These are phyloP conservation scores for Pentamera pediparva DNA, from an alignment of 53 echinoderm and acorn worm species.

Conservation along the genomic window DNA sequence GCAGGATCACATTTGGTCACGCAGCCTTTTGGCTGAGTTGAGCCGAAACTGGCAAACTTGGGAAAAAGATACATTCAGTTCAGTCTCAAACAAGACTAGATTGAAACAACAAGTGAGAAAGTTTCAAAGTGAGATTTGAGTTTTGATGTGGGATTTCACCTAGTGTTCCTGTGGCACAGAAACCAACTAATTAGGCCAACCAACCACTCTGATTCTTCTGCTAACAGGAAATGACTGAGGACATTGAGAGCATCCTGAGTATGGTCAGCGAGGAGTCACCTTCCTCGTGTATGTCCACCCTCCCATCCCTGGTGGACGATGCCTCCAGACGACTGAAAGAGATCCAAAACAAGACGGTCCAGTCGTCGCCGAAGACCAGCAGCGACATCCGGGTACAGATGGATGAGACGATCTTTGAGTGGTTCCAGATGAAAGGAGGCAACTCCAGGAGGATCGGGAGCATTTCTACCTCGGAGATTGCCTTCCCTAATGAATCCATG, in stretches of 20 bases:
- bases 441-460: neutral
- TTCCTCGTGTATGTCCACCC: neutral
- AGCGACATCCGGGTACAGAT: slow-evolving; percentile 19
- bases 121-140: no score
- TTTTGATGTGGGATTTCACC: no score
- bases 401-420: neutral
- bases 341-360: neutral
- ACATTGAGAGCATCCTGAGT: slow-evolving; percentile 4
- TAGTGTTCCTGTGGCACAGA: neutral
- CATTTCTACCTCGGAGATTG: neutral
- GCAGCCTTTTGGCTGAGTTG: no score
- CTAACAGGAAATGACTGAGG: neutral
- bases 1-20: no score
- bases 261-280: neutral
- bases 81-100: no score
- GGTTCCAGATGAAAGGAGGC: neutral
- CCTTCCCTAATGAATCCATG: slow-evolving; percentile 1
- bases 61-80: no score
- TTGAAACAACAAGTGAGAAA: no score
- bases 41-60: no score
- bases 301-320: slow-evolving; percentile 23
- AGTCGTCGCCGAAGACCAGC: neutral
- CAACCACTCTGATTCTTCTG: no score
- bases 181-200: no score
- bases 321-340: slow-evolving; percentile 3